Evolutionary conservation across 1,140 invertebrate genomes (phyloP), one percentile per base, ranked within the genome.

Genomic region (Laupala kohalensis): DNA sequence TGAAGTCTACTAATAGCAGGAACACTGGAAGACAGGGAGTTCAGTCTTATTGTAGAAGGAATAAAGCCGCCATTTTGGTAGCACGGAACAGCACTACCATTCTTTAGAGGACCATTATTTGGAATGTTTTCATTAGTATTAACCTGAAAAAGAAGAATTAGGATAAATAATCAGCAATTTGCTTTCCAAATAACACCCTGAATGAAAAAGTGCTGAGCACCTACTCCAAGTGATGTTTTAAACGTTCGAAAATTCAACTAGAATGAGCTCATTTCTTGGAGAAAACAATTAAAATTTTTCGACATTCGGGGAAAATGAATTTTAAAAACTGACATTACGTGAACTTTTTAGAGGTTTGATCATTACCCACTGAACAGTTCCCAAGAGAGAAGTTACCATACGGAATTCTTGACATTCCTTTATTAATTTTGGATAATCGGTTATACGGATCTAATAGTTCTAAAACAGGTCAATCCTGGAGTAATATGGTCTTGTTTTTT

Each of bases 31-130:
- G 25, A 4, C 63, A 70, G 23, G 4, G 3, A n/a, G 15, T 53
- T 25, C 23, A 70, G 69, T 53, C 53, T 53, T n/a, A 4, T 62
- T 6, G 9, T 26, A 24, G 69, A 70, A 13, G 25, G 25, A 25
- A 70, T 24, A 63, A 70, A 70, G 19, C 29, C 69, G 25, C 27
- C 69, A 64, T 70, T 70, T 62, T 30, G 29, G 12, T 70, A 70
- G 12, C 69, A 29, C 23, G 63, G 29, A 0, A 3, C 25, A 26
- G 19, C 12, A 26, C 15, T 19, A 27, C 69, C 69, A 9, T 70
- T 70, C 24, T 64, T 64, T 19, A 25, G 19, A 25, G 53, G 69
- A 19, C 53, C 69, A 64, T 70, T 70, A 19, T 24, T 13, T 26
- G 69, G 15, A 19, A 63, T 26, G 53, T 25, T 25, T 13, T 23